Evolutionary conservation across 2,888 invertebrate species (phyloP), one percentile per base, ranked within the genome.

Genomic region (Rambutsinella grinnellia): DNA sequence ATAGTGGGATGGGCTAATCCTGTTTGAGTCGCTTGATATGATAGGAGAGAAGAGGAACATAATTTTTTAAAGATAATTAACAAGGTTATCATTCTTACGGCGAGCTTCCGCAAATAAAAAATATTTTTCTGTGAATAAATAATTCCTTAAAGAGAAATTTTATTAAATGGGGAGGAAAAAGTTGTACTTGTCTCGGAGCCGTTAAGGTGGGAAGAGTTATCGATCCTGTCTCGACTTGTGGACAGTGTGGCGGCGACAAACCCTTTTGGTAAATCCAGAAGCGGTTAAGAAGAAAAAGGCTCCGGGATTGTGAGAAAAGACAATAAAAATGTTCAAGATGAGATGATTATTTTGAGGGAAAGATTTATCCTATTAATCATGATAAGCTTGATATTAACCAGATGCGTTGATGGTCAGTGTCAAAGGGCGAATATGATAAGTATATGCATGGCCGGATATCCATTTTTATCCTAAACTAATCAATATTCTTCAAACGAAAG

Each of bases 221-320:
- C 76, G 79, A 71, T 72, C 75, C 78, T 81, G 82, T 82, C 82
- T 80, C 66, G 77, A 77, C 70, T 62, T 72, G 80, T 82, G 82
- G 82, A 81, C 82, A 81, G 76, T 63, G 77, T 82, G 82, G 82
- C 82, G n/a, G 81, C 77, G 79, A 80, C 82, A 76, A 66, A 36
- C 36, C 36, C 36, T 36, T 36, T 63, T n/a, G n/a, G n/a, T n/a
- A n/a, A n/a, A n/a, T n/a, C n/a, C 49, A 15, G 21, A 24, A 23
- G 46, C 17, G 47, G n/a, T n/a, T n/a, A n/a, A n/a, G 23, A 21
- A 23, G 49, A 49, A 49, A 49, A 49, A 49, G 49, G n/a, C 44
- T 17, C n/a, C 19, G n/a, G 49, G 19, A 49, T 8, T n/a, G n/a
- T 54, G 8, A 17, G 60, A 28, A 2, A 21, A 57, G n/a, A 46